Conservation (phyloP, 2,888 invertebrate species). For the Phalera bucephala region DNA sequence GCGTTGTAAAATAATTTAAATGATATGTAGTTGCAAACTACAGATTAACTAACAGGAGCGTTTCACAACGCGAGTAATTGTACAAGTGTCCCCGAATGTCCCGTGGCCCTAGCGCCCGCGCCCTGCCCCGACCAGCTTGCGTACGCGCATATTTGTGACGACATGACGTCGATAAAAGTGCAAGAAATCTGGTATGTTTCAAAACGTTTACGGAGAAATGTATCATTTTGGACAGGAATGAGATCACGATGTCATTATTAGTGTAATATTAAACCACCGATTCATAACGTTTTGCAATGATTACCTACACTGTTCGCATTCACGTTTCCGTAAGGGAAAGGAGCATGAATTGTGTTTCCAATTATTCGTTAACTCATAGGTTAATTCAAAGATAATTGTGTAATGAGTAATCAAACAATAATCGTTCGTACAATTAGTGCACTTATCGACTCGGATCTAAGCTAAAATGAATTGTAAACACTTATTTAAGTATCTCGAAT, state of each 20-base stretch:
- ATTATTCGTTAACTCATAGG: neutral
- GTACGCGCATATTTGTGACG: neutral
- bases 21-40: constrained; percentile 17
- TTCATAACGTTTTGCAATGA: neutral
- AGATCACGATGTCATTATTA: neutral
- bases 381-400: too few species aligned
- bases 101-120: neutral
- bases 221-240: neutral
- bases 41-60: constrained; percentile 17
- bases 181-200: neutral
- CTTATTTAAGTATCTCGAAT: constrained; percentile 4
- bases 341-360: neutral
- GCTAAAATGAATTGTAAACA: too few species aligned
- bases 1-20: constrained; percentile 16
- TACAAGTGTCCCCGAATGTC: constrained; percentile 14
- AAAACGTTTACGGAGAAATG: neutral
- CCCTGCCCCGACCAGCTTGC: neutral
- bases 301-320: neutral
- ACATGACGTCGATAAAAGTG: neutral
- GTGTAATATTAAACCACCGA: neutral
- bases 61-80: constrained; percentile 26
- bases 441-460: too few species aligned
- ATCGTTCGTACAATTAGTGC: too few species aligned
- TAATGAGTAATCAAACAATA: too few species aligned
- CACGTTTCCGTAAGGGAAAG: neutral